Base-by-base conservation (phyloP, 1,140 invertebrate genomes). In the Brachionus asplanchnoidis region DNA sequence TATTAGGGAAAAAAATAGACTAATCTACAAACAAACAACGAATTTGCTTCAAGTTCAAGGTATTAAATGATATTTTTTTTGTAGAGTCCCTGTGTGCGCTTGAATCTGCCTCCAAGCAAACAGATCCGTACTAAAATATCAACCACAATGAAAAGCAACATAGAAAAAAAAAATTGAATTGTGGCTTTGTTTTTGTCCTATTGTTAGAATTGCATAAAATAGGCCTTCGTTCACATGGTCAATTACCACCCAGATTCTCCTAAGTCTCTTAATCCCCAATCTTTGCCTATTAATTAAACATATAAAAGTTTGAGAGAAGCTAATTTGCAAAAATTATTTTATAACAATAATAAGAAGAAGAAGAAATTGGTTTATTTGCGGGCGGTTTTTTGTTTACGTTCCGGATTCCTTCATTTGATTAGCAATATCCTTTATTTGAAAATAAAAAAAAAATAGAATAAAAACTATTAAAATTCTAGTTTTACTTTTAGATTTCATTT, bases 1-100 rank as follows among this genome's bases (percentile, higher is more conserved):
- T 68, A 68, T 68, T 32, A 14, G 12, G 66, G 3, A 32, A 68
- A 68, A 68, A 40, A 32, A 32, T 68, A 32, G 66, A 32, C 32
- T 77, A 77, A 77, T 77, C 40, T 50, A n/a, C 23, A 77, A 77
- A 50, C 20, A 77, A 50, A 77, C 73, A 77, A 77, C 20, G 42
- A 50, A 50, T 77, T 36, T 26, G 20, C 23, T 26, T 77, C 73
- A 77, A 77, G 73, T 77, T 77, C 73, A 77, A 77, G 73, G 73
- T 50, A 77, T 77, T 77, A 77, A 77, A 46, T 77, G 73, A 77
- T 77, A 50, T 26, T 14, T 26, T 77, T 36, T 36, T 26, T 14
- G 17, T 50, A 44, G 20, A 26, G 42, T 26, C 23, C 73, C 46
- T 26, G 50, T 46, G 26, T 77, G 44, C 7, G 46, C 20, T 77